Percentiles rank a stretch among this genome's conserved stretches.
These are phyloP conservation scores for Misgurnus anguillicaudatus DNA, from an alignment of 2,113 vertebrate genomes.

Conservation along the genomic window DNA sequence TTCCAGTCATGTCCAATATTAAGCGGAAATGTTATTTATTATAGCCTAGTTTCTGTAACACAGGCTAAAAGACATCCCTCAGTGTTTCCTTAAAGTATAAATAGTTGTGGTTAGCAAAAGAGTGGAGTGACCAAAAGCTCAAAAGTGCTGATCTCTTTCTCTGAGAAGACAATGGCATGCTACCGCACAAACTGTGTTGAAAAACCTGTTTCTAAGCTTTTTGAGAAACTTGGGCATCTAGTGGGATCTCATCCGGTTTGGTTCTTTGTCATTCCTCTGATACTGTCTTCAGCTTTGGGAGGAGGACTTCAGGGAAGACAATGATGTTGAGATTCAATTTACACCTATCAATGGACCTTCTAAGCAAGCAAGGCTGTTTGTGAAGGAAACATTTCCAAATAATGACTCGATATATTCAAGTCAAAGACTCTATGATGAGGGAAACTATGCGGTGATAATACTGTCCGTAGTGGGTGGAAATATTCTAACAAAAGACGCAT, in stretches of 20 bases:
- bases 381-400: slow-evolving; percentile 67
- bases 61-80: too few relatives aligned
- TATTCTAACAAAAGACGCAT: slow-evolving; percentile 58
- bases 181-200: slow-evolving; percentile 71
- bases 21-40: too few relatives aligned
- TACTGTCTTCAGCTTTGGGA: slow-evolving; percentile 68
- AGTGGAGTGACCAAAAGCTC: too few relatives aligned
- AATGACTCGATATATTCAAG: slow-evolving; percentile 71
- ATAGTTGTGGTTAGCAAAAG: too few relatives aligned
- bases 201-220: slow-evolving; percentile 67
- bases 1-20: neutral
- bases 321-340: slow-evolving; percentile 77
- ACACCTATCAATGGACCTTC: slow-evolving; percentile 72
- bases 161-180: slow-evolving; percentile 56
- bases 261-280: slow-evolving; percentile 71
- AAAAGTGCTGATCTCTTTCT: too few relatives aligned
- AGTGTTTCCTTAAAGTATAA: too few relatives aligned
- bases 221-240: slow-evolving; percentile 62
- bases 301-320: slow-evolving; percentile 67
- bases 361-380: slow-evolving; percentile 73
- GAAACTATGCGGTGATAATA: slow-evolving; percentile 68
- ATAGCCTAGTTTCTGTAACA: too few relatives aligned
- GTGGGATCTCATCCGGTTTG: slow-evolving; percentile 70
- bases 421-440: slow-evolving; percentile 64
- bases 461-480: slow-evolving; percentile 24